Evolutionary conservation across 2,888 invertebrate species (phyloP).

Genomic region (Dasysyrphus albostriatus): DNA sequence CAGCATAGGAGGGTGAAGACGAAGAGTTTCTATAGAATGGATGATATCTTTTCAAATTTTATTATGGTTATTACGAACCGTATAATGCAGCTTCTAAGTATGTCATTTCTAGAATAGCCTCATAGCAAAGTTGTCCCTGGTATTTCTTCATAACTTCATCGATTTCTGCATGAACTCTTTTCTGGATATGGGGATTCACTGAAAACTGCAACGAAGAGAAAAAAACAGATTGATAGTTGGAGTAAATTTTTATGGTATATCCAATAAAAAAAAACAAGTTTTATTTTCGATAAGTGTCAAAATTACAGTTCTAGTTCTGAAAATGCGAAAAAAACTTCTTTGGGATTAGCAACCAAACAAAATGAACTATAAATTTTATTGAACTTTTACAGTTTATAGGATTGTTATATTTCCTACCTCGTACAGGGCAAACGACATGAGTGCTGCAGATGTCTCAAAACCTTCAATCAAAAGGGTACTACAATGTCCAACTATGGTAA

Average conservation of each 20-base stretch:
- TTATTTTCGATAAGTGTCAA: too few species aligned
- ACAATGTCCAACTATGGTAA: constrained; percentile 78
- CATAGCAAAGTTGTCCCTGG: constrained; percentile 74
- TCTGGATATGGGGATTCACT: constrained; percentile 76
- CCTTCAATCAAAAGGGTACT: constrained; percentile 79
- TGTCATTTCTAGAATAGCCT: constrained; percentile 77
- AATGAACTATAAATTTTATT: too few species aligned
- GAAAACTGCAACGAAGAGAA: constrained; percentile 44
- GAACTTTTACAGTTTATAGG: too few species aligned
- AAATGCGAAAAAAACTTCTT: too few species aligned
- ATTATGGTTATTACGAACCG: constrained; percentile 54
- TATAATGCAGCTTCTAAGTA: constrained; percentile 79
- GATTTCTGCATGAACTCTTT: constrained; percentile 77
- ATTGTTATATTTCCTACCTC: constrained; percentile 75
- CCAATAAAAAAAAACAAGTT: too few species aligned
- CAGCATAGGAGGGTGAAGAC: constrained; percentile 79
- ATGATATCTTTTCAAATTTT: not conserved
- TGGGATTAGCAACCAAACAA: too few species aligned
- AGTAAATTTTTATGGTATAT: too few species aligned
- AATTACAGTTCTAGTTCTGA: too few species aligned
- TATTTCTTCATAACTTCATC: constrained; percentile 76
- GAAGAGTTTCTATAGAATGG: constrained; percentile 78
- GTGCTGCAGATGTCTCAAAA: constrained; percentile 80
- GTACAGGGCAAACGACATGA: constrained; percentile 79
- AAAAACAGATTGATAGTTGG: not conserved